These are phyloP conservation scores for Alexandromys fortis DNA, from an alignment of 2,113 vertebrate genomes.

Conservation along the genomic window DNA sequence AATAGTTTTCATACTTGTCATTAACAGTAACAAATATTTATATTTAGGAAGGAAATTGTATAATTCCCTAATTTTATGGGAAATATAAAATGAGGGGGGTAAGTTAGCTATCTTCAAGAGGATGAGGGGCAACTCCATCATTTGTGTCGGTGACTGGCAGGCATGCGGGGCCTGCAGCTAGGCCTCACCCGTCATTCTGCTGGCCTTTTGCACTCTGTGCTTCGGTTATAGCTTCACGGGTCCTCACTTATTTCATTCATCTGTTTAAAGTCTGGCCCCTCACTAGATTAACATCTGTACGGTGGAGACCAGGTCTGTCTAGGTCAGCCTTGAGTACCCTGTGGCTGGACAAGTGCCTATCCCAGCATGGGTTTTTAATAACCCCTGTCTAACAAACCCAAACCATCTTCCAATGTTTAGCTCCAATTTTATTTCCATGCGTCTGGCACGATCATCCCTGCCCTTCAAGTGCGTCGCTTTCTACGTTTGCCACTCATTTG, in stretches of 20 bases:
- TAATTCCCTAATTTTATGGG: background rate
- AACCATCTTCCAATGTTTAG: background rate
- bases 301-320: background rate
- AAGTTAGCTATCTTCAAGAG: background rate
- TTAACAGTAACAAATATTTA: constrained; percentile 42
- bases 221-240: background rate
- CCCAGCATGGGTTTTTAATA: background rate
- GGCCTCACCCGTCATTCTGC: background rate
- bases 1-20: background rate
- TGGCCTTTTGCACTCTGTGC: background rate
- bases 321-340: background rate
- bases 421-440: background rate
- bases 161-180: background rate
- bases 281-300: background rate
- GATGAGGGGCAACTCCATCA: background rate
- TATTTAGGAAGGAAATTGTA: background rate
- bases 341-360: background rate
- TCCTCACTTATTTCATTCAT: background rate
- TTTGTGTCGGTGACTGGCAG: background rate
- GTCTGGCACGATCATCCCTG: background rate
- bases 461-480: background rate
- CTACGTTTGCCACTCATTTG: background rate
- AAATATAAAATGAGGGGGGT: background rate
- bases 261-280: background rate
- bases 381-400: background rate